Percentiles rank a stretch among this genome's conserved stretches.
phyloP scores from a whole-genome alignment of 1,140 invertebrate species.

The Drosophila teissieri region DNA sequence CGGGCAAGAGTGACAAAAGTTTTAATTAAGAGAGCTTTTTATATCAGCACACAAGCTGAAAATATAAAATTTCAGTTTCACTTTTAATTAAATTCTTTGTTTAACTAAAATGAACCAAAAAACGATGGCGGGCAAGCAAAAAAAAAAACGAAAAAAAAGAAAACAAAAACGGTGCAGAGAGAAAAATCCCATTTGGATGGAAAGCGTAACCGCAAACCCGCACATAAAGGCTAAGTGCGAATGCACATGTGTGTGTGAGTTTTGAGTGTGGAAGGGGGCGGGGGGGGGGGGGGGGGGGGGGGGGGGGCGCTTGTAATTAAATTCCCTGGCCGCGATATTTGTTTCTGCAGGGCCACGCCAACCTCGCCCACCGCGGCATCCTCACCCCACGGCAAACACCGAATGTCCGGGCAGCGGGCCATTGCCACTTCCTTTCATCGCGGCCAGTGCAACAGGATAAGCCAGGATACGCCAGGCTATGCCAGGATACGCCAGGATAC shows the following conservation, averaged over 20 bases:
- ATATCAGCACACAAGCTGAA: conserved; percentile 31
- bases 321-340: conserved; percentile 79
- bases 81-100: conserved; percentile 66
- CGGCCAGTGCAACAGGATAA: conserved; percentile 64
- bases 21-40: conserved; percentile 57
- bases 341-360: conserved; percentile 52
- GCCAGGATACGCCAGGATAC: conserved; percentile 26
- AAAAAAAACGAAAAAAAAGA: conserved; percentile 10
- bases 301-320: conserved; percentile 70
- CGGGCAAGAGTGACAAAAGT: conserved; percentile 46
- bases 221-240: conserved; percentile 26
- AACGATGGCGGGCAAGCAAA: conserved; percentile 2
- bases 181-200: conserved; percentile 47
- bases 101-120: conserved; percentile 50
- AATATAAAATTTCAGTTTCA: conserved; percentile 58
- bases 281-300: background rate
- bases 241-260: conserved; percentile 20
- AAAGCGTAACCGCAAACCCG: conserved; percentile 49
- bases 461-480: conserved; percentile 14
- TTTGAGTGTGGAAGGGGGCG: background rate
- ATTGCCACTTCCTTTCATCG: conserved; percentile 47
- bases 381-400: background rate
- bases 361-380: background rate
- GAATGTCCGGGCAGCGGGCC: conserved; percentile 36
- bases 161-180: background rate